Conservation (phyloP, 2,888 invertebrate genomes). For the Lymantria monacha region DNA sequence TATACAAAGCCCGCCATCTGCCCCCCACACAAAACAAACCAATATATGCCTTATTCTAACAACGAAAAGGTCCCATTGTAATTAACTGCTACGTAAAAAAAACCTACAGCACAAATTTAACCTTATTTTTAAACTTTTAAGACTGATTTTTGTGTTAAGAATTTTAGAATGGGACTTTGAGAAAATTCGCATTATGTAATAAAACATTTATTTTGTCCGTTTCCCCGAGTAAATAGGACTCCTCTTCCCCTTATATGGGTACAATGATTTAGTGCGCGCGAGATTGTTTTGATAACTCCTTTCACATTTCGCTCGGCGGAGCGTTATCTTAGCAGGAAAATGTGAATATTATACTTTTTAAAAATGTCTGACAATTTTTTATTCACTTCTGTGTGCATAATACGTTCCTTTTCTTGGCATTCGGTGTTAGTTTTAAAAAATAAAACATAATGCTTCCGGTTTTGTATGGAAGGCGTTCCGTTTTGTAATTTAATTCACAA, state of each 20-base stretch:
- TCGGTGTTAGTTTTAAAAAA: slow-evolving; percentile 42
- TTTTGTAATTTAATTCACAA: slow-evolving; percentile 32
- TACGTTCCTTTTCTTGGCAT: slow-evolving; percentile 45
- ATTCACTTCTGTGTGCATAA: slow-evolving; percentile 25
- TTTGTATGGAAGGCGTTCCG: slow-evolving; percentile 24
- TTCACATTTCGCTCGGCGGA: slow-evolving; percentile 74
- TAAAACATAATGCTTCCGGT: slow-evolving; percentile 25
- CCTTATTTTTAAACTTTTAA: slow-evolving; percentile 34
- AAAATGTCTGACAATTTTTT: slow-evolving; percentile 45
- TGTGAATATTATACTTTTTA: slow-evolving; percentile 61
- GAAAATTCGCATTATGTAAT: slow-evolving; percentile 80
- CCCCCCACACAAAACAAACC: slow-evolving; percentile 29
- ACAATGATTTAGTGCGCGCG: slow-evolving; percentile 79
- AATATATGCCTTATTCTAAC: slow-evolving; percentile 39
- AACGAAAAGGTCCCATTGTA: slow-evolving; percentile 36
- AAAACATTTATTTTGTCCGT: slow-evolving; percentile 81
- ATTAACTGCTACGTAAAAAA: slow-evolving; percentile 19
- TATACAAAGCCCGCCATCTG: slow-evolving; percentile 64
- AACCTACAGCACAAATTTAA: slow-evolving; percentile 36
- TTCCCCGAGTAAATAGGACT: slow-evolving; percentile 76
- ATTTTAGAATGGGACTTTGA: slow-evolving; percentile 61
- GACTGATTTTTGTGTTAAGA: slow-evolving; percentile 33
- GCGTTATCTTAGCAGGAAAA: slow-evolving; percentile 77
- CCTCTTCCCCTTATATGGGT: slow-evolving; percentile 73
- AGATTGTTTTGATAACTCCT: slow-evolving; percentile 80